phyloP scores from a whole-genome alignment of 2,797 vertebrate species.

The Scomberomorus guttatus region DNA sequence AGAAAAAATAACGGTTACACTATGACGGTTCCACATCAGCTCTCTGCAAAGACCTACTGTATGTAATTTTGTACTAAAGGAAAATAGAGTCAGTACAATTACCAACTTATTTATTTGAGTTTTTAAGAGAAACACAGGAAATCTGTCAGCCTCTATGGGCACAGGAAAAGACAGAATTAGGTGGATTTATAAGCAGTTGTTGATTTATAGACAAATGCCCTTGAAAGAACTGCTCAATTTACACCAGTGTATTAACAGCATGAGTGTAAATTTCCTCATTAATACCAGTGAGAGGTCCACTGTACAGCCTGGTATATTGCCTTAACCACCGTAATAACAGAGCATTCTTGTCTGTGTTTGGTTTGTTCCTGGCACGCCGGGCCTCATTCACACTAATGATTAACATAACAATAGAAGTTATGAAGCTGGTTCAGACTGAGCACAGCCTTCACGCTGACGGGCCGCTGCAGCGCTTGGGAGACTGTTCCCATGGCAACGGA shows the following conservation, averaged over 20 bases:
- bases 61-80: neutral
- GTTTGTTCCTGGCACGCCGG: neutral
- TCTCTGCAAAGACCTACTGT: neutral
- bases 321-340: neutral
- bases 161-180: too few relatives aligned
- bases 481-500: conserved; percentile 70
- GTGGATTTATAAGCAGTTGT: too few relatives aligned
- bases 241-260: neutral
- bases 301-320: neutral
- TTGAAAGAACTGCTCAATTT: too few relatives aligned
- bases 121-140: neutral
- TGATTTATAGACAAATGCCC: too few relatives aligned
- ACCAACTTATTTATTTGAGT: neutral
- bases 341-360: conserved; percentile 7
- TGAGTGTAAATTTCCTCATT: neutral
- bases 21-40: too few relatives aligned
- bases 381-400: conserved; percentile 33
- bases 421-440: conserved; percentile 33
- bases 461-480: conserved; percentile 60
- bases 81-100: neutral
- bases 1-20: neutral
- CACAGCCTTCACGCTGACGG: conserved; percentile 16
- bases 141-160: too few relatives aligned
- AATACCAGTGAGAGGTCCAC: neutral
- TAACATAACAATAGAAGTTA: conserved; percentile 65